Conservation (phyloP, 2,888 invertebrate genomes). For the Brachyptera putata region DNA sequence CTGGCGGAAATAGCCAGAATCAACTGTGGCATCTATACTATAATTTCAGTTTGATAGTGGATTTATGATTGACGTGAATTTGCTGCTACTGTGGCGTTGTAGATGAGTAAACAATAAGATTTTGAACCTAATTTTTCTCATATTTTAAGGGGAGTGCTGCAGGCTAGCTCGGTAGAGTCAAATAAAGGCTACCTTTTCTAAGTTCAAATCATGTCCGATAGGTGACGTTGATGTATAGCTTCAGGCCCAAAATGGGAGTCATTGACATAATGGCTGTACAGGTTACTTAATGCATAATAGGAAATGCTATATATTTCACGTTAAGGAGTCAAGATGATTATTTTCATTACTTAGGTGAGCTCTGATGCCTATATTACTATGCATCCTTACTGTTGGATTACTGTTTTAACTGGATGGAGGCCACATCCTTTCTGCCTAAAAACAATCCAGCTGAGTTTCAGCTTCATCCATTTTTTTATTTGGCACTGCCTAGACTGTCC, state of each 20-base stretch:
- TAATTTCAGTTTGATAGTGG: conserved; percentile 5
- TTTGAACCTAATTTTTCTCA: background rate
- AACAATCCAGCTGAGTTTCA: conserved; percentile 9
- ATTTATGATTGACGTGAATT: background rate
- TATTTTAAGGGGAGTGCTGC: too few relatives aligned
- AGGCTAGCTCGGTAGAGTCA: background rate
- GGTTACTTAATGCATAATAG: conserved; percentile 32
- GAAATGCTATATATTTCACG: conserved; percentile 10
- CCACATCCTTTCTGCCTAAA: conserved; percentile 4
- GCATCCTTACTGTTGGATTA: too few relatives aligned
- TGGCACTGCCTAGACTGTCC: background rate
- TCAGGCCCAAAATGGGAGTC: conserved; percentile 36
- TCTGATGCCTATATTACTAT: too few relatives aligned
- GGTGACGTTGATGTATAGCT: conserved; percentile 28
- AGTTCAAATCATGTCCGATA: conserved; percentile 25
- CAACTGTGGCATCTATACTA: conserved; percentile 27
- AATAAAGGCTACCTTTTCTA: background rate
- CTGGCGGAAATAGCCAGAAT: conserved; percentile 29
- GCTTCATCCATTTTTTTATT: conserved; percentile 16
- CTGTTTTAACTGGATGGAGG: too few relatives aligned
- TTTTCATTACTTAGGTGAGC: conserved; percentile 21
- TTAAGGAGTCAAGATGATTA: conserved; percentile 9
- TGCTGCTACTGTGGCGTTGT: background rate
- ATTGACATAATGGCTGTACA: conserved; percentile 37
- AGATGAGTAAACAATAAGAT: background rate